These are phyloP conservation scores for Eristalis intricaria DNA, from an alignment of 2,888 invertebrate species.

Conservation along the genomic window DNA sequence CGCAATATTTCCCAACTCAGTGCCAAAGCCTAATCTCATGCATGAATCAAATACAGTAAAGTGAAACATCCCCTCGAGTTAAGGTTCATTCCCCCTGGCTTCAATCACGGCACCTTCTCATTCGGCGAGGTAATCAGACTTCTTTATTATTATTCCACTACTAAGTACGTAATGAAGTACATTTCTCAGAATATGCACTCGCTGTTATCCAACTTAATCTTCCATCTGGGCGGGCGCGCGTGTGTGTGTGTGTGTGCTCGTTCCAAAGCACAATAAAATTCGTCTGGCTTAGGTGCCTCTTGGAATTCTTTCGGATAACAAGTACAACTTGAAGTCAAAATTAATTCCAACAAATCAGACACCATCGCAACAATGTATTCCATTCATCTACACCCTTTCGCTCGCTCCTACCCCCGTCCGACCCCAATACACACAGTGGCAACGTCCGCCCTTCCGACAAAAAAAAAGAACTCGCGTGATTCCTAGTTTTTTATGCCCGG, in stretches of 20 bases:
- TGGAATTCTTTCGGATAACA: conserved; percentile 25
- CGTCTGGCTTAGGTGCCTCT: conserved; percentile 31
- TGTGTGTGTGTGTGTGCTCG: background rate
- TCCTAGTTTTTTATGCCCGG: conserved; percentile 50
- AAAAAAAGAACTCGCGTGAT: conserved; percentile 60
- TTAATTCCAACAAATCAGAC: conserved; percentile 65
- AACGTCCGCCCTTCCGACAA: conserved; percentile 40
- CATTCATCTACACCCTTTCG: conserved; percentile 5
- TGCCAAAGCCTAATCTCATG: background rate
- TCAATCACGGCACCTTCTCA: background rate
- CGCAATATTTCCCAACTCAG: background rate
- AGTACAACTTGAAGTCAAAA: conserved; percentile 36
- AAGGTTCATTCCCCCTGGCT: conserved; percentile 12
- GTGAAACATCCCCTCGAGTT: background rate
- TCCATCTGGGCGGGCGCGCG: background rate
- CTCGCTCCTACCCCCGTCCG: background rate
- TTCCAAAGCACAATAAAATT: conserved; percentile 33
- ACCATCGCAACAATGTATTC: conserved; percentile 43
- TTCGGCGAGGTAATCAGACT: background rate
- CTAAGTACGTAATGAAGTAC: conserved; percentile 28
- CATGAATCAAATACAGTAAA: background rate
- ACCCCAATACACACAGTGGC: conserved; percentile 3
- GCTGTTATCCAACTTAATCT: conserved; percentile 23
- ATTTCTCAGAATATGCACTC: conserved; percentile 13
- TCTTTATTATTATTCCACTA: conserved; percentile 19